phyloP scores from a whole-genome alignment of 2,797 vertebrate genomes.

The Vespertilio murinus region DNA sequence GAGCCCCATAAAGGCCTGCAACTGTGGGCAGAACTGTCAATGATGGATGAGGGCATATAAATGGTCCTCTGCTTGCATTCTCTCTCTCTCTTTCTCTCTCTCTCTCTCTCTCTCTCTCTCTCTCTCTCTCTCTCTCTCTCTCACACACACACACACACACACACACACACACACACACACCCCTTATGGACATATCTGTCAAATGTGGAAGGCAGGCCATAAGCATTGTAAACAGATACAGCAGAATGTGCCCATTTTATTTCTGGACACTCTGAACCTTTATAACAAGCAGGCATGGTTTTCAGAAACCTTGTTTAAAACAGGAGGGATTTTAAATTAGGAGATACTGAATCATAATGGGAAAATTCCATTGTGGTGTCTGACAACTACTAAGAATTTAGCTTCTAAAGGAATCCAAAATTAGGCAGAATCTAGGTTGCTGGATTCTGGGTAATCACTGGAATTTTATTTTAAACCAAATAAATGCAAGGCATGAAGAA shows the following conservation, averaged over 20 bases:
- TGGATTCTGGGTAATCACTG: constrained; percentile 18
- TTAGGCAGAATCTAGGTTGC: background rate
- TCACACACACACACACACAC: too few species aligned
- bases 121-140: too few species aligned
- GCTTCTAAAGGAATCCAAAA: background rate
- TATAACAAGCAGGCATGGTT: background rate
- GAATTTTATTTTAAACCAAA: constrained; percentile 58
- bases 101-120: too few species aligned
- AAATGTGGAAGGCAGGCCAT: background rate
- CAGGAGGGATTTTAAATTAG: background rate
- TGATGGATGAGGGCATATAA: background rate
- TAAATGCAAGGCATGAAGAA: constrained; percentile 23
- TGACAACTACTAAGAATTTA: constrained; percentile 29
- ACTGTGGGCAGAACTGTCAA: background rate
- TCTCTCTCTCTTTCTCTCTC: too few species aligned
- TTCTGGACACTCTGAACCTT: background rate
- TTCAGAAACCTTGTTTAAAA: constrained; percentile 13
- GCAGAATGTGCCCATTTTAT: background rate
- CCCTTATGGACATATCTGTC: background rate
- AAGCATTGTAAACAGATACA: background rate
- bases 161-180: background rate
- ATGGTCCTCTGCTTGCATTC: too few species aligned
- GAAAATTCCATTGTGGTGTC: background rate
- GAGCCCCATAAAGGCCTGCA: background rate
- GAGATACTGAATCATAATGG: constrained; percentile 19